phyloP scores from a whole-genome alignment of 2,888 invertebrate genomes.

The Alviniconcha strummeri region DNA sequence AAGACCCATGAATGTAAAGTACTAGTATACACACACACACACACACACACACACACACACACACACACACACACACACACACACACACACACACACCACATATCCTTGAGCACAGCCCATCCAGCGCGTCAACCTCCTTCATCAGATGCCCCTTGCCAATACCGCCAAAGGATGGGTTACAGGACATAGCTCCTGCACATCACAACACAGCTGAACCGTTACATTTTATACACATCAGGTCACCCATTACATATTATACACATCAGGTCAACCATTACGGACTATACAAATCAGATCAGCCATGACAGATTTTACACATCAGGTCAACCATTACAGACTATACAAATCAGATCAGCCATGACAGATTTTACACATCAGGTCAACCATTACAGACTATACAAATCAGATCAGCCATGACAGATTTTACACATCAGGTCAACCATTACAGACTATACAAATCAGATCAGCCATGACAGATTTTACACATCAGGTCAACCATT shows the following conservation, averaged over 20 bases:
- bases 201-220: background rate
- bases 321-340: too few relatives aligned
- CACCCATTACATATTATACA: background rate
- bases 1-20: too few relatives aligned
- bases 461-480: background rate
- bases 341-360: too few relatives aligned
- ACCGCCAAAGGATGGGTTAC: slow-evolving; percentile 94
- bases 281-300: too few relatives aligned
- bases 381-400: background rate
- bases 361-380: too few relatives aligned
- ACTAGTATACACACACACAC: too few relatives aligned
- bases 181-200: slow-evolving; percentile 88
- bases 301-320: too few relatives aligned
- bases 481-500: background rate
- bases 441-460: background rate
- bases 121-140: slow-evolving; percentile 90
- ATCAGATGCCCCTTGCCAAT: slow-evolving; percentile 93
- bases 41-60: too few relatives aligned
- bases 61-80: too few relatives aligned
- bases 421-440: background rate
- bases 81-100: slow-evolving; percentile 78
- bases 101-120: slow-evolving; percentile 87
- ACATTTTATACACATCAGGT: background rate
- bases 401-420: background rate
- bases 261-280: background rate